Evolutionary conservation across 2,888 invertebrate species (phyloP).

Genomic region (Beris morrisii): DNA sequence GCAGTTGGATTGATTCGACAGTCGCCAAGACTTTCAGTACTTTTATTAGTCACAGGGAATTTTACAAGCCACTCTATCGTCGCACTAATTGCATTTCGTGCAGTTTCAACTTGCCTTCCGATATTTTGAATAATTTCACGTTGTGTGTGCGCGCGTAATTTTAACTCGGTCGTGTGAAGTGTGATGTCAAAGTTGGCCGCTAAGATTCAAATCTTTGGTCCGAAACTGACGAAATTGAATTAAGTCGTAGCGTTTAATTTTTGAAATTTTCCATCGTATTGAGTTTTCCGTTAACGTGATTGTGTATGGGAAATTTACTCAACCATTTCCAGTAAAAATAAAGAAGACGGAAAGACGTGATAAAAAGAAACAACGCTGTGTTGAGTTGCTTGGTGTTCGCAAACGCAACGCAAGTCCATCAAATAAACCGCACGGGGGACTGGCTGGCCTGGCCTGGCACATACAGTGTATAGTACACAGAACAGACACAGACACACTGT

Average conservation of each 20-base stretch:
- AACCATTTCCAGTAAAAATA: neutral
- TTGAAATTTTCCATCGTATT: too few relatives aligned
- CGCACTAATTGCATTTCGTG: slow-evolving; percentile 8
- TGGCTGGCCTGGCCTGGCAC: neutral
- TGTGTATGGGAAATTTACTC: slow-evolving; percentile 12
- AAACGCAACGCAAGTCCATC: too few relatives aligned
- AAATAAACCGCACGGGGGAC: slow-evolving; percentile 4
- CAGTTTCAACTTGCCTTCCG: slow-evolving; percentile 16
- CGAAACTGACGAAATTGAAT: too few relatives aligned
- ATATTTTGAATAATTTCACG: slow-evolving; percentile 11
- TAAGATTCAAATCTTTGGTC: too few relatives aligned
- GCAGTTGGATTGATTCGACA: too few relatives aligned
- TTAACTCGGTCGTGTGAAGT: too few relatives aligned
- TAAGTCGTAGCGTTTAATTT: too few relatives aligned
- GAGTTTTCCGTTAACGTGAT: neutral
- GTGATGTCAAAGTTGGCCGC: slow-evolving; percentile 6
- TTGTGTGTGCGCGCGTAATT: slow-evolving; percentile 28
- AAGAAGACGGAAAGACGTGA: neutral
- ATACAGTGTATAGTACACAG: slow-evolving; percentile 3
- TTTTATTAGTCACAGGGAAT: too few relatives aligned
- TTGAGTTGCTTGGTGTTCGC: neutral
- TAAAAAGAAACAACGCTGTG: neutral
- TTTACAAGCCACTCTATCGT: too few relatives aligned
- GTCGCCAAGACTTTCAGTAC: too few relatives aligned
- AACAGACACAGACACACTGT: too few relatives aligned